phyloP scores from a whole-genome alignment of 2,113 vertebrate genomes.

The Dendrocopos noguchii region DNA sequence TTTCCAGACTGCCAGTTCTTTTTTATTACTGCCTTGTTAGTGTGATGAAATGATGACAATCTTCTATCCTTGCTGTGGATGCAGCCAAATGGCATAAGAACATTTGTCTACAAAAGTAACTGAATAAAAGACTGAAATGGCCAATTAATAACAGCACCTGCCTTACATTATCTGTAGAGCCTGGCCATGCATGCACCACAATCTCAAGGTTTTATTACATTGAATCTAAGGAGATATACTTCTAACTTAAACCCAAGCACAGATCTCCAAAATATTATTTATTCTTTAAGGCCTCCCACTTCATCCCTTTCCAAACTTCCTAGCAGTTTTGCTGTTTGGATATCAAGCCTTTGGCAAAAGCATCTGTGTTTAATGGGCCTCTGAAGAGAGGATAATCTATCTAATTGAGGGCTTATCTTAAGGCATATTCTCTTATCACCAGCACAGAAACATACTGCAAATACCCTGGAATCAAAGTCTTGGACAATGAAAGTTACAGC shows the following conservation, averaged over 20 bases:
- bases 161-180: neutral
- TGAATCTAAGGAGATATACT: neutral
- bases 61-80: slow-evolving; percentile 5
- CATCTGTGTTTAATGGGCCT: neutral
- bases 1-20: slow-evolving; percentile 50
- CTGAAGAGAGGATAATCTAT: slow-evolving; percentile 5
- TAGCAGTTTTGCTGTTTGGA: slow-evolving; percentile 10
- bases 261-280: neutral
- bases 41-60: slow-evolving; percentile 46
- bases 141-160: slow-evolving; percentile 42
- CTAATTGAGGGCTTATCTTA: slow-evolving; percentile 22
- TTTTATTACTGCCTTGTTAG: slow-evolving; percentile 65
- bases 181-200: neutral
- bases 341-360: slow-evolving; percentile 27
- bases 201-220: neutral
- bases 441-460: neutral
- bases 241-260: slow-evolving; percentile 22
- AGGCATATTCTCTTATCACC: neutral
- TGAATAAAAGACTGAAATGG: slow-evolving; percentile 6
- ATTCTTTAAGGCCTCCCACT: neutral
- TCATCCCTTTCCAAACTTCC: slow-evolving; percentile 30
- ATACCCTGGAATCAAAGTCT: neutral
- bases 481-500: neutral
- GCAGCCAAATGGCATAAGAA: slow-evolving; percentile 62
- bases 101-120: slow-evolving; percentile 27